phyloP scores from a whole-genome alignment of 1,140 invertebrate species.

The Zaprionus lachaisei region DNA sequence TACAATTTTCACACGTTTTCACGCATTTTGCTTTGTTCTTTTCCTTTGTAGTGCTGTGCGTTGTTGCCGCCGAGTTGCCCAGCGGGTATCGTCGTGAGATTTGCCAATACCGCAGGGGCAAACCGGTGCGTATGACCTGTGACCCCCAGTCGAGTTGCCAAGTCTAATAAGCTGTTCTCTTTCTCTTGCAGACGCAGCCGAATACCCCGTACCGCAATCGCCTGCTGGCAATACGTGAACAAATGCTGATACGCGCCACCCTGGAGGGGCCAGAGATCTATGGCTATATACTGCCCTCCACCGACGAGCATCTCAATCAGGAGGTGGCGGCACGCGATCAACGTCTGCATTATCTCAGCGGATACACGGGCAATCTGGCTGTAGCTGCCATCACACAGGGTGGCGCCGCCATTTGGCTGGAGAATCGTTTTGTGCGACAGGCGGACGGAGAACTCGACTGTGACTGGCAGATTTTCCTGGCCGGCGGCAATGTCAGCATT shows the following conservation, averaged over 20 bases:
- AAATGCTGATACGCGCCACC: slow-evolving; percentile 88
- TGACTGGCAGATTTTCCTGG: slow-evolving; percentile 92
- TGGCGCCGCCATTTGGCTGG: slow-evolving; percentile 95
- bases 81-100: slow-evolving; percentile 70
- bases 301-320: slow-evolving; percentile 92
- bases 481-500: slow-evolving; percentile 87
- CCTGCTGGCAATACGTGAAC: slow-evolving; percentile 87
- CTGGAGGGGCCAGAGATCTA: slow-evolving; percentile 88
- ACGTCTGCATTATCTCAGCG: slow-evolving; percentile 92
- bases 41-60: slow-evolving; percentile 44
- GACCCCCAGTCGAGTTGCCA: neutral
- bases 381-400: slow-evolving; percentile 91
- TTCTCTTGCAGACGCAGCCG: slow-evolving; percentile 62
- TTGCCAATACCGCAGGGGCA: slow-evolving; percentile 72
- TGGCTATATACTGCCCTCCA: slow-evolving; percentile 91
- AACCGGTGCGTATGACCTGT: slow-evolving; percentile 55
- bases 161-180: neutral
- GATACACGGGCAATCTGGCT: slow-evolving; percentile 93
- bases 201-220: slow-evolving; percentile 84
- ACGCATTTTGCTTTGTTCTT: slow-evolving; percentile 13
- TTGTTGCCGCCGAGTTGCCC: slow-evolving; percentile 49
- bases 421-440: slow-evolving; percentile 92
- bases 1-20: slow-evolving; percentile 34
- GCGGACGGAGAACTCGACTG: slow-evolving; percentile 91
- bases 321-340: slow-evolving; percentile 90